Evolutionary conservation across 1,140 invertebrate genomes (phyloP).

Genomic region (Teleogryllus occipitalis): DNA sequence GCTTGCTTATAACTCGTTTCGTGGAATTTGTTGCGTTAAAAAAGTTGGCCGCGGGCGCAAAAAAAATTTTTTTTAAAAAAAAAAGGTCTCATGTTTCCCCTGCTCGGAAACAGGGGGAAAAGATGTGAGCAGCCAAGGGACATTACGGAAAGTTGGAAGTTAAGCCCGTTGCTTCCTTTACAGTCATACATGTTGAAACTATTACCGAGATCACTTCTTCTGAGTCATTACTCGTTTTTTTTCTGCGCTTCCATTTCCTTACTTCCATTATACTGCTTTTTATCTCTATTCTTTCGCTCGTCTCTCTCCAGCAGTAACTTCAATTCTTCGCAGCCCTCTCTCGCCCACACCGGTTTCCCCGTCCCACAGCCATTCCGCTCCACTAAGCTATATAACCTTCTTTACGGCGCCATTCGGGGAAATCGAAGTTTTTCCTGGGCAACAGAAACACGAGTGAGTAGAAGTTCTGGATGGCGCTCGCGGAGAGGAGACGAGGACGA

Average conservation of each 20-base stretch:
- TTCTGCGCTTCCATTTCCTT: neutral
- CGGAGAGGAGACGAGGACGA: neutral
- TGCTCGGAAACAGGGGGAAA: neutral
- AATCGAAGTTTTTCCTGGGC: neutral
- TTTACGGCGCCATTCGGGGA: neutral
- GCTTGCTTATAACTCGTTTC: neutral
- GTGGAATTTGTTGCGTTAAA: neutral
- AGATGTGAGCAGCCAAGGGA: neutral
- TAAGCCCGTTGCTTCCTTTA: neutral
- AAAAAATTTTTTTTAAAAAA: neutral
- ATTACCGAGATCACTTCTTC: neutral
- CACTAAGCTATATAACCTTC: neutral
- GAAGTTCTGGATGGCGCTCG: neutral
- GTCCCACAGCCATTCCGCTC: neutral
- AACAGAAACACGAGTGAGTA: neutral
- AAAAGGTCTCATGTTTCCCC: neutral
- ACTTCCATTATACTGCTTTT: neutral
- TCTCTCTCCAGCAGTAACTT: neutral
- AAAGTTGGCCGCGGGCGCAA: neutral
- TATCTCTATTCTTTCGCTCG: neutral
- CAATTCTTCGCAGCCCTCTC: neutral
- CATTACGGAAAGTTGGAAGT: neutral
- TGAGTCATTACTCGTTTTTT: neutral
- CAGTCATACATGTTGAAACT: neutral
- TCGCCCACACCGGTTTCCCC: neutral